Percentiles rank a stretch among this genome's conserved stretches.
These are phyloP conservation scores for Phalacrocorax aristotelis DNA, from an alignment of 2,113 vertebrate species.

Conservation along the genomic window DNA sequence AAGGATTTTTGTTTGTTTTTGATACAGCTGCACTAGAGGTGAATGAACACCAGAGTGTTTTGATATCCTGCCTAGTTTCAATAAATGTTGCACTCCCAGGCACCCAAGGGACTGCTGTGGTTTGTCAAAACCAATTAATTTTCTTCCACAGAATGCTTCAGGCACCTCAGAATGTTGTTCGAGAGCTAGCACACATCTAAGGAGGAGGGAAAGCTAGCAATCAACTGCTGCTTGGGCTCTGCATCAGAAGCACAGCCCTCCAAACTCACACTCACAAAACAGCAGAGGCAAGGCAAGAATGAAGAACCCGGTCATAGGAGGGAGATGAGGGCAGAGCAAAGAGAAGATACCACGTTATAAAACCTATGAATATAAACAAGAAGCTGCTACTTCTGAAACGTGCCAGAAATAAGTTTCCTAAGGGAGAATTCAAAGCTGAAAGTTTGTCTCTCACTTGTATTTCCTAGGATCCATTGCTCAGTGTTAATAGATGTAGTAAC, in stretches of 20 bases:
- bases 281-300: neutral
- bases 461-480: neutral
- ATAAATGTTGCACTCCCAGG: constrained; percentile 57
- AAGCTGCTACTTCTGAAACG: neutral
- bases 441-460: neutral
- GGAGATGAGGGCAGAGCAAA: neutral
- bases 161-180: constrained; percentile 56
- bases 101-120: constrained; percentile 68
- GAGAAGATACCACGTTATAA: neutral
- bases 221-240: neutral
- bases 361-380: neutral
- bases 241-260: neutral
- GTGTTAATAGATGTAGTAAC: neutral
- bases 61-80: constrained; percentile 63
- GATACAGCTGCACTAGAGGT: constrained; percentile 25
- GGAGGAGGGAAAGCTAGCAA: constrained; percentile 34
- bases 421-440: neutral
- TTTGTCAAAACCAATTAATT: constrained; percentile 82
- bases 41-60: constrained; percentile 20
- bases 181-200: constrained; percentile 33
- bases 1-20: neutral
- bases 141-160: constrained; percentile 71
- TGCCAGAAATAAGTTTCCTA: neutral
- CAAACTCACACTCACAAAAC: neutral
- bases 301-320: neutral